Base-by-base conservation (phyloP, 2,888 invertebrate genomes). In the Pinctada fucata region DNA sequence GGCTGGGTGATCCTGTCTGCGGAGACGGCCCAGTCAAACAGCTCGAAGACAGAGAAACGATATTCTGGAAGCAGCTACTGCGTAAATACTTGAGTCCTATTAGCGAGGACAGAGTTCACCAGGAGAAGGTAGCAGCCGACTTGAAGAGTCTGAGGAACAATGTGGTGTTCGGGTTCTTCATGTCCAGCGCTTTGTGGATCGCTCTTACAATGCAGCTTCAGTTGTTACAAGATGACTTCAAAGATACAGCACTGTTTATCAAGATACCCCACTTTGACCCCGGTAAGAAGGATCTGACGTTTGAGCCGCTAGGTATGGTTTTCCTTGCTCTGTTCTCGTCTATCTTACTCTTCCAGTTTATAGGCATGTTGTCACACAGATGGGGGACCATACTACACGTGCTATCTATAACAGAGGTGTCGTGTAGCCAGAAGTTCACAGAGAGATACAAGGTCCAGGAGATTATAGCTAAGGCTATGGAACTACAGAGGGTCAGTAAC, bases 111-210 rank as follows among this genome's bases (percentile, higher is more conserved):
- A 96, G 97, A 90, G 95, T 96, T 77, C 88, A 89, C 69, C 86
- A 88, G 72, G 84, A 85, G n/a, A 87, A 87, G 67, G 86, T 90
- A 1, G 79, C 83, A 31, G 72, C 76, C 4, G 88, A 89, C 71
- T 79, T 90, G 68, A 86, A 86, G 71, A 83, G 85, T 49, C 81
- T 90, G 52, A 81, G 90, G 64, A 89, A 89, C 74, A 89, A 87
- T 72, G 88, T 88, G 5, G 88, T 89, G 4, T 89, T 89, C 78
- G 88, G 87, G 4, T 89, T 88, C 75, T 87, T 99, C 95, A 99
- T 99, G 98, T 94, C 97, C 93, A 99, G 99, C 94, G 97, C 98
- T 87, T 95, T 99, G 91, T 99, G 99, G 95, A 97, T 99, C 91
- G 95, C 99, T 93, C 97, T 99, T 94, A 98, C 99, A 90, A 98